Evolutionary conservation across 2,888 invertebrate species (phyloP).

Genomic region (Flabesymbios commensalis): DNA sequence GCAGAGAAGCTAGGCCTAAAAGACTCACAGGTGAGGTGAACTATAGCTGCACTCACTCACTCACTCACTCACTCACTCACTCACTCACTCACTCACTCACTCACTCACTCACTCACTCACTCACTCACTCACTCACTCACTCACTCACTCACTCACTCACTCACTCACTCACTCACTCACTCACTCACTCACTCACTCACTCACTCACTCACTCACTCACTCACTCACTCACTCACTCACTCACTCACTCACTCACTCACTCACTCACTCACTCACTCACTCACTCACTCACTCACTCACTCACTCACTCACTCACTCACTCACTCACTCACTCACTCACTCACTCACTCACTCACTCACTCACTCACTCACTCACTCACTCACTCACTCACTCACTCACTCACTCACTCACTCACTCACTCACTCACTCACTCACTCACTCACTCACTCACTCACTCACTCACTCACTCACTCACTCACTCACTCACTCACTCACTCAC

Average conservation of each 20-base stretch:
- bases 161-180: neutral
- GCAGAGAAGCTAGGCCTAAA: conserved; percentile 95
- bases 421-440: neutral
- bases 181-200: neutral
- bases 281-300: conserved; percentile 1
- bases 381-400: neutral
- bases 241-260: no score
- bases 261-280: neutral
- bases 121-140: conserved; percentile 2
- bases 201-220: neutral
- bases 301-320: conserved; percentile 1
- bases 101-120: conserved; percentile 6
- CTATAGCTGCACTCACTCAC: neutral
- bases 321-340: neutral
- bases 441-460: neutral
- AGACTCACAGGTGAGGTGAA: conserved; percentile 85
- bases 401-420: neutral
- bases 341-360: neutral
- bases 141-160: neutral
- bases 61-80: neutral
- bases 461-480: no score
- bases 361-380: neutral
- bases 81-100: conserved; percentile 4
- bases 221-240: neutral
- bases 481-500: conserved; percentile 2